Conservation (phyloP, 23 tunicate genomes). For the Trididemnum clinides region DNA sequence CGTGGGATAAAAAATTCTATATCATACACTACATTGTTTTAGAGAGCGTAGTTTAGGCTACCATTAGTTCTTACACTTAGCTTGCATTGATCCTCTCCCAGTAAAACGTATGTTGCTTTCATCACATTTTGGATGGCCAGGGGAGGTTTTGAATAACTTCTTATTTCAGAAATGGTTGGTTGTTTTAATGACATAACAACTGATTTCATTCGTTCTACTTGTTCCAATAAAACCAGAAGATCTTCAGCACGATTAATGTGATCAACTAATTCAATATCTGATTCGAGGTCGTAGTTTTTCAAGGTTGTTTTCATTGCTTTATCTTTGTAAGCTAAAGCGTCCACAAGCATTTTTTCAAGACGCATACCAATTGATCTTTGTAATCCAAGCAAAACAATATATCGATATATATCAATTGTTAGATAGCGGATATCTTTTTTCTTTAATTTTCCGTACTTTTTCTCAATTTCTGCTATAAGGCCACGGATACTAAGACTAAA, state of each 20-base stretch:
- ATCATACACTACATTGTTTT: no score
- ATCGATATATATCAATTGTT: not conserved
- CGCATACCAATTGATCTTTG: conserved; percentile 5
- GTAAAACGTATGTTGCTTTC: conserved; percentile 51
- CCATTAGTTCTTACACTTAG: conserved; percentile 5
- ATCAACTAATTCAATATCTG: not conserved
- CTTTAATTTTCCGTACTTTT: not conserved
- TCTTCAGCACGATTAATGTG: not conserved
- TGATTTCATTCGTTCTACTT: conserved; percentile 27
- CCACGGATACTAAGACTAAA: not conserved
- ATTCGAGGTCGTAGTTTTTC: not conserved
- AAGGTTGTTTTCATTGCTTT: not conserved
- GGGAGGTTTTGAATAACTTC: conserved; percentile 58
- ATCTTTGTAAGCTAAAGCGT: not conserved
- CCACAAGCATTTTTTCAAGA: not conserved
- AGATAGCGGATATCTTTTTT: not conserved
- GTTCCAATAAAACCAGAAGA: not conserved
- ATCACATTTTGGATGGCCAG: conserved; percentile 31
- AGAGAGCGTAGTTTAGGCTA: no score
- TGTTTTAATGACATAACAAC: conserved; percentile 38
- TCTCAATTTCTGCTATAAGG: not conserved
- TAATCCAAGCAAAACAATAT: not conserved
- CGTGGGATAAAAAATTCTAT: no score
- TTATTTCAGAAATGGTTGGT: conserved; percentile 49
- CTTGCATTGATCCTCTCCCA: conserved; percentile 33